Base-by-base conservation (phyloP, 2,888 invertebrate species). In the Tigriopus californicus region DNA sequence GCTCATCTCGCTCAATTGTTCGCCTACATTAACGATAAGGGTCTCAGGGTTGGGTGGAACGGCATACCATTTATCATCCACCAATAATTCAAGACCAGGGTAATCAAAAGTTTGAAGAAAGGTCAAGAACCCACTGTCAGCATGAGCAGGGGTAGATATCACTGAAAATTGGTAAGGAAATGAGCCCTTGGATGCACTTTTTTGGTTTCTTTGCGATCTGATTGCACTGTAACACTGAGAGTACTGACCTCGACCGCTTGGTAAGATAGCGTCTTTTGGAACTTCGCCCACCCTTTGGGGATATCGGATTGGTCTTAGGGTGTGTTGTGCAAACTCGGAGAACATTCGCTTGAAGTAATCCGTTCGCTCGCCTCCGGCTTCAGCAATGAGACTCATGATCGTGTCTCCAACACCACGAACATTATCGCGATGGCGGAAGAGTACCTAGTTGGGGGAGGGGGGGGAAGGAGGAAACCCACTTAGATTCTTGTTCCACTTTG, bases 11-110 rank as follows among this genome's bases (percentile, higher is more conserved):
- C 61, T 55, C 15, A 63, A 46, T 11, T 62, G 47, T 11, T 44
- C 54, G 13, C 63, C 63, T 13, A 63, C 62, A 55, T 62, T 64
- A 44, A 62, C 62, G 12, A 62, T 60, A 1, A 64, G 57, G 24
- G 55, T 53, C 12, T 59, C 41, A 58, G 60, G 60, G 20, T 59
- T 49, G n/a, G 18, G 22, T n/a, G 51, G 51, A n/a, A 64, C 63
- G 24, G 60, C 57, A 33, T 58, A n/a, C 53, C 62, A 51, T 4
- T 47, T n/a, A 41, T 61, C 58, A 40, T 63, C 62, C 24, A 44
- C 54, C 13, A 49, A 33, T 20, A 62, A 49, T 52, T 64, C 60
- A n/a, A 63, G 62, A 0, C 63, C 64, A 4, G 54, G 59, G 61
- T 64, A 63, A 18, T 60, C 25, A 53, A 62, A 62, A 5, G 62